Conservation (phyloP, 2,113 vertebrate species). For the Ascaphus truei region DNA sequence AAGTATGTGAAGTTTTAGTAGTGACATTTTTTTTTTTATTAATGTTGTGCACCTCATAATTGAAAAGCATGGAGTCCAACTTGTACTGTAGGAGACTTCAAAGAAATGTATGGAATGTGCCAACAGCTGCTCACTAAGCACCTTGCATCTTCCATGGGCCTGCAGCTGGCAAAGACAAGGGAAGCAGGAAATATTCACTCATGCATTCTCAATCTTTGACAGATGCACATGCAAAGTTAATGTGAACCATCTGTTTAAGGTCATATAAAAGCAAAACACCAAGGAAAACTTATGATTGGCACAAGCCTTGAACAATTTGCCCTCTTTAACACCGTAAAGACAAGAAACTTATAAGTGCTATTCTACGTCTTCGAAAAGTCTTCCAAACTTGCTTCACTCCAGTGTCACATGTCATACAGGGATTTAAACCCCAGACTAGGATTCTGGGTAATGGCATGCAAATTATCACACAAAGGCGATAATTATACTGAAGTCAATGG, state of each 20-base stretch:
- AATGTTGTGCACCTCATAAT: neutral
- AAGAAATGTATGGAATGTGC: neutral
- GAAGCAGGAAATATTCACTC: neutral
- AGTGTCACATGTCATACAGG: too few species aligned
- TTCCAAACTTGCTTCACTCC: neutral
- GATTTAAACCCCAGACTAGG: too few species aligned
- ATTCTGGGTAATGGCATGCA: too few species aligned
- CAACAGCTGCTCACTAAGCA: constrained; percentile 1
- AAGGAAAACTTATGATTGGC: neutral
- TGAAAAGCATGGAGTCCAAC: neutral
- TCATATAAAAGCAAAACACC: neutral
- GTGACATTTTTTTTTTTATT: too few species aligned
- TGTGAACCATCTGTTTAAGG: neutral
- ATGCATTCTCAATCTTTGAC: neutral
- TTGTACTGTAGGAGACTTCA: neutral
- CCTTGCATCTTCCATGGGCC: neutral
- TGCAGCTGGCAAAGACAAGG: neutral
- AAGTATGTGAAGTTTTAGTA: too few species aligned
- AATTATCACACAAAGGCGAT: too few species aligned
- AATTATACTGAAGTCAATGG: too few species aligned
- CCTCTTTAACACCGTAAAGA: neutral
- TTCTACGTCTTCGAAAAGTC: neutral
- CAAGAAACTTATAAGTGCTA: neutral
- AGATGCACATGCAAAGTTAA: neutral
- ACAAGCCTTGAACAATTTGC: neutral